Conservation (phyloP, 2,113 vertebrate genomes). For the Gasterosteus nipponicus region DNA sequence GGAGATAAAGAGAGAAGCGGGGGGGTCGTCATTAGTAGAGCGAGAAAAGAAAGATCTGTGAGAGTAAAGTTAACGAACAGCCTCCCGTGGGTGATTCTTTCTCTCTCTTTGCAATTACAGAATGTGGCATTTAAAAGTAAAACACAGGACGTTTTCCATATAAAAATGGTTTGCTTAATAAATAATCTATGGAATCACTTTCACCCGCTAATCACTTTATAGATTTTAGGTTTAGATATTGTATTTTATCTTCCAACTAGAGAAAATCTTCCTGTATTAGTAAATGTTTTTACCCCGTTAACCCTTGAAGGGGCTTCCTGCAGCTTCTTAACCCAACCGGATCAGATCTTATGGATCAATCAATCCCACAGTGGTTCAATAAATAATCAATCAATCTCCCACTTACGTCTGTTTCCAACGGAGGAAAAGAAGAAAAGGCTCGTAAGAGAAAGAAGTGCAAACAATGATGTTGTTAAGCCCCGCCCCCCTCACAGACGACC, state of each 20-base stretch:
- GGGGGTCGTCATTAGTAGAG: constrained; percentile 32
- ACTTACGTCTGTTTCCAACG: neutral
- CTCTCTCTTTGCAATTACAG: neutral
- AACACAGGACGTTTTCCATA: too few species aligned
- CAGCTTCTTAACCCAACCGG: neutral
- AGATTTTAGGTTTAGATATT: neutral
- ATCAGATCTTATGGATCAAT: neutral
- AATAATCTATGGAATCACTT: neutral
- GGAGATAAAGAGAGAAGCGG: constrained; percentile 31
- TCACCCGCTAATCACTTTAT: neutral
- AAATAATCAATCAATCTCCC: neutral
- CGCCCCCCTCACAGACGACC: neutral
- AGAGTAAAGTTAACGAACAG: neutral
- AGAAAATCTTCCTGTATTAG: neutral
- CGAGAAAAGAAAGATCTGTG: neutral
- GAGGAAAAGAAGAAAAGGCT: neutral
- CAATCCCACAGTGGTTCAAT: neutral
- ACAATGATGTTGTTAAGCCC: neutral
- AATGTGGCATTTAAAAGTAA: neutral
- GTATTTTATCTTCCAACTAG: neutral
- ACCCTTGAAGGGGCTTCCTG: neutral
- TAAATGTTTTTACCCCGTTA: neutral
- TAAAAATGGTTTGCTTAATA: too few species aligned
- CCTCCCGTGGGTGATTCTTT: neutral
- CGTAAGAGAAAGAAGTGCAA: neutral